phyloP scores from a whole-genome alignment of 2,797 vertebrate genomes.

The Sarcoramphus papa region DNA sequence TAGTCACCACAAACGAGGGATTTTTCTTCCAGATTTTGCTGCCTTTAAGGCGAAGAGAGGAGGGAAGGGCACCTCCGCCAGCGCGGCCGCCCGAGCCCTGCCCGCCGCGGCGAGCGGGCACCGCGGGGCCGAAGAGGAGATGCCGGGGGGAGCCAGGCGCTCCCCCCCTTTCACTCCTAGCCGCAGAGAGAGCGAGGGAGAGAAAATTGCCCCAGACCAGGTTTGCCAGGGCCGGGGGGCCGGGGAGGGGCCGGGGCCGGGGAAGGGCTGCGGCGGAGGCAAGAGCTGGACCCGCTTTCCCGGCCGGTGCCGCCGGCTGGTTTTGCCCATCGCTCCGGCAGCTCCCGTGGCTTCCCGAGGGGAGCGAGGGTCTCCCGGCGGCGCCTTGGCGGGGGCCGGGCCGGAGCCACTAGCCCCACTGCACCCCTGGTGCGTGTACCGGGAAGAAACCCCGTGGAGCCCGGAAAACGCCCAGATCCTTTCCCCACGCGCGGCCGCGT shows the following conservation, averaged over 20 bases:
- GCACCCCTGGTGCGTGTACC: neutral
- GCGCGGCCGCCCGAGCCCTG: neutral
- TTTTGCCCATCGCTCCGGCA: neutral
- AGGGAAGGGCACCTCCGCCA: slow-evolving; percentile 22
- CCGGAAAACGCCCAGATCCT: neutral
- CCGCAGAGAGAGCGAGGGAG: neutral
- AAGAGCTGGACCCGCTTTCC: neutral
- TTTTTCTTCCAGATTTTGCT: slow-evolving; percentile 69
- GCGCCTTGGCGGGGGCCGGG: neutral
- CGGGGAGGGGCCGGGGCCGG: neutral
- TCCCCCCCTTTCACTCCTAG: neutral
- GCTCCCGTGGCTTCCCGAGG: neutral
- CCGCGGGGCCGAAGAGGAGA: slow-evolving; percentile 24
- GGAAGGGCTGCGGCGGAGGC: neutral
- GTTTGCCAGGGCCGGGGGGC: slow-evolving; percentile 24
- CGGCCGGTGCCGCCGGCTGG: neutral
- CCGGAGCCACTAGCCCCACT: neutral
- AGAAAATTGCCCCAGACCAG: slow-evolving; percentile 53
- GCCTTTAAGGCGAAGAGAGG: slow-evolving; percentile 43
- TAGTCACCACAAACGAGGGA: slow-evolving; percentile 67
- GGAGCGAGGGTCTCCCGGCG: neutral
- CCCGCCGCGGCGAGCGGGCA: slow-evolving; percentile 9
- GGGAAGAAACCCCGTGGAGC: neutral
- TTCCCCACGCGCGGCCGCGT: neutral
- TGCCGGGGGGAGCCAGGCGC: neutral